Base-by-base conservation (phyloP, 2,888 invertebrate species). In the Ornithoptera alexandrae region DNA sequence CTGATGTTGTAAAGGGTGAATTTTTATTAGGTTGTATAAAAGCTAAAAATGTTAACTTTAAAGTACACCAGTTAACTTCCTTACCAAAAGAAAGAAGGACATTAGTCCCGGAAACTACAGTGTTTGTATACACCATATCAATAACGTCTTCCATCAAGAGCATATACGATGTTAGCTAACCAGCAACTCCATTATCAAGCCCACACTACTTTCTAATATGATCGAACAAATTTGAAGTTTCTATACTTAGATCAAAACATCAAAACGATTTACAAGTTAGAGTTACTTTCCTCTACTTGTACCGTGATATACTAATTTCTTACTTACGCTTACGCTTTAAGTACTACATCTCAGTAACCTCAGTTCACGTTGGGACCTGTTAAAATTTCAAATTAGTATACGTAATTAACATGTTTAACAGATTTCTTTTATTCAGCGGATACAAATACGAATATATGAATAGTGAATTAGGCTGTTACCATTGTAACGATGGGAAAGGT, bases 351-450 rank as follows among this genome's bases (percentile, higher is more conserved):
- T 5, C 50, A n/a, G 50, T 36, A 66, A 36, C 59, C 62, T 39
- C 17, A 36, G 12, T 65, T 57, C 17, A 18, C 30, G 17, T 62
- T 67, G 59, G 66, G 42, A 53, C 60, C 50, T 67, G 59, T 70
- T 67, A 60, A 67, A 67, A 39, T 70, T 70, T 36, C 62, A 67
- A 63, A 66, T 67, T 67, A 66, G 57, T 62, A 24, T 65, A 18
- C 70, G 22, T 67, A 66, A 70, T 70, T 70, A 70, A 67, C 67
- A 70, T 70, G 36, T 58, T 70, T 70, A 67, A 67, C 70, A 67
- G 70, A 70, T 70, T 70, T 70, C 70, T 70, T 67, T 67, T 60
- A 63, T 63, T 60, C 62, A 58, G 17, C 63, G 63, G 67, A 67
- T 61, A 60, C 36, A 42, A 66, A 66, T 58, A 12, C 42, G 59